Evolutionary conservation across 2,113 vertebrate species (phyloP), one percentile per base, ranked within the genome.

Genomic region (Lycaon pictus): DNA sequence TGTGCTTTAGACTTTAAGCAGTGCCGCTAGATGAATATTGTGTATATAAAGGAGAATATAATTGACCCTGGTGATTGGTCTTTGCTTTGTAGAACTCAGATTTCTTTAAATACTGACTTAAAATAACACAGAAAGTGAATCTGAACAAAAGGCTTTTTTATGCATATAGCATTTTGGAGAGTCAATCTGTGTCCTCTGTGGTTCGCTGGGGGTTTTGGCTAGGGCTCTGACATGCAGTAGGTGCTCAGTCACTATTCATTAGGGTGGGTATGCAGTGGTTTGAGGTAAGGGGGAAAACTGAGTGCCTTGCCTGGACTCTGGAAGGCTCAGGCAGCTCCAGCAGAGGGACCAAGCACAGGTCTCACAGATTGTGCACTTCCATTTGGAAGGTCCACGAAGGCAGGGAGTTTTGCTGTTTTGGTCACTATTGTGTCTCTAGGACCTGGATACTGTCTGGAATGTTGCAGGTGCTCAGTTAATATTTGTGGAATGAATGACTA

Each of bases 1-100:
- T 90, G 71, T 58, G 35, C 95, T 95, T 84, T 43, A n/a, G 22
- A 77, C 80, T 89, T 89, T 69, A 80, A 71, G 43, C 51, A 63
- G 4, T 72, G 13, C n/a, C 27, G 58, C 2, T 11, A 81, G 69
- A n/a, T 91, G 77, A 69, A 58, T 83, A 48, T 65, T 48, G 20
- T 12, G 16, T 62, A 17, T 35, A n/a, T 25, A n/a, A 76, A 84
- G 55, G 74, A 94, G 19, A 55, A 65, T 16, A 25, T 71, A 60
- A 20, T 74, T 32, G 27, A 77, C 13, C 25, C n/a, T 56, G 11
- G 81, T 77, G 3, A 32, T 65, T 80, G 60, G 25, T 53, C 32
- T 92, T 84, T 77, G 29, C 25, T 77, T 89, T 74, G 35, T 87
- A 74, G 43, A 90, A 76, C 25, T 95, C 48, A 60, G 58, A 20